Conservation (phyloP, 2,113 vertebrate species). For the Antechinus stuartii region DNA sequence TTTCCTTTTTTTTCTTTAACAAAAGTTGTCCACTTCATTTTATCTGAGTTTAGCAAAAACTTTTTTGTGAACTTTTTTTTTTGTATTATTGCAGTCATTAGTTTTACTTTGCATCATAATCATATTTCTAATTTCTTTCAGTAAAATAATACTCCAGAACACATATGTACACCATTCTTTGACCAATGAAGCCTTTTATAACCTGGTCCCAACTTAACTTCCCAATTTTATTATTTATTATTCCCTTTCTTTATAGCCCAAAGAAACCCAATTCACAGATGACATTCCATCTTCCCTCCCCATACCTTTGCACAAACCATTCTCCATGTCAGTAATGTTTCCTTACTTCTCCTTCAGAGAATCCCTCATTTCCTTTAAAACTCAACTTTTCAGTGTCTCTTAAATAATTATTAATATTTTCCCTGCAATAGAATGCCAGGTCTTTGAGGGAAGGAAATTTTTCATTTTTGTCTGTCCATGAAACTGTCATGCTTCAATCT, state of each 20-base stretch:
- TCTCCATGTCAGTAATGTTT: not conserved
- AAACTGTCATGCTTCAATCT: not conserved
- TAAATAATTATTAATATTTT: not conserved
- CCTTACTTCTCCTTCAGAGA: not conserved
- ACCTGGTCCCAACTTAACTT: not conserved
- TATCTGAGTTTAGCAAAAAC: not conserved
- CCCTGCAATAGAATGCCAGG: not conserved
- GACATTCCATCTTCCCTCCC: not conserved
- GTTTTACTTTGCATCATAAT: not conserved
- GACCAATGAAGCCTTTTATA: not conserved
- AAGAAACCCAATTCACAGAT: not conserved
- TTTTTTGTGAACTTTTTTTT: not conserved
- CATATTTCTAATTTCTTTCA: not conserved
- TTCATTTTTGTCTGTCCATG: not conserved
- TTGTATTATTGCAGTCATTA: not conserved
- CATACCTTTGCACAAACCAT: not conserved
- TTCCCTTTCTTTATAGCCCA: not conserved
- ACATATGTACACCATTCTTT: not conserved
- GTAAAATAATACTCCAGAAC: not conserved
- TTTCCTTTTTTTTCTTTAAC: not conserved
- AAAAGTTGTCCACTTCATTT: not conserved
- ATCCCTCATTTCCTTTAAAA: not conserved
- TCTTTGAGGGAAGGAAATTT: not conserved
- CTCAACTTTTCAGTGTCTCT: not conserved
- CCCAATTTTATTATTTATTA: not conserved